Evolutionary conservation across 2,888 invertebrate genomes (phyloP), one percentile per base, ranked within the genome.

Genomic region (Erebia epiphron): DNA sequence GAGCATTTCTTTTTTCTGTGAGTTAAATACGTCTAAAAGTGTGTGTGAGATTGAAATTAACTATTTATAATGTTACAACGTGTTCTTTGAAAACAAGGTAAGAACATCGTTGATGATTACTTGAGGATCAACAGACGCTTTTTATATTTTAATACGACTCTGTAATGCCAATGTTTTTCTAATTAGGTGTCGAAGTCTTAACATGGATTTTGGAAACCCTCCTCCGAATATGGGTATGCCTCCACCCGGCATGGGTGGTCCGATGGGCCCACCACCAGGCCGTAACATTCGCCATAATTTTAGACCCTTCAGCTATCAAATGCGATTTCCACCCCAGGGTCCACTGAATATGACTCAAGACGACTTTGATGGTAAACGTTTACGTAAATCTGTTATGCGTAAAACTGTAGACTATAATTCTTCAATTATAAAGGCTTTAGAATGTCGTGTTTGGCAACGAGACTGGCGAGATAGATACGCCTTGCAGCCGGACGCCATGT

Each of bases 341-440:
- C 92, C 93, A 13, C 94, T 96, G 93, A 96, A 96, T 67, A 96
- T 96, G 96, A 95, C 96, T 61, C 95, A 97, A 82, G 97, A 97
- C 83, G 98, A 98, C 89, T 98, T 98, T 86, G 99, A 99, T 94
- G 99, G 99, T 72, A 98, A 99, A 93, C 95, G 98, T 76, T 94
- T 99, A 80, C 94, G 99, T 82, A 99, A 99, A 94, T 98, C 98
- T 79, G 98, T 99, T 76, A 98, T 99, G 96, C 95, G 99, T 79
- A 99, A 99, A 94, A 99, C 99, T 49, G 98, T 99, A 68, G 99
- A 99, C 93, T 99, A 99, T 90, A 99, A 99, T 94, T 96, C 98
- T 21, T 96, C 99, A 52, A 97, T 99, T 82, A 97, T 99, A 74
- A 97, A 97, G 88, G 97, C 97, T 81, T 90, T 99, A 81, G 98